Percentiles rank a stretch among this genome's conserved stretches.
Conservation (phyloP, 2,113 vertebrate species). For the Anoplopoma fimbria region DNA sequence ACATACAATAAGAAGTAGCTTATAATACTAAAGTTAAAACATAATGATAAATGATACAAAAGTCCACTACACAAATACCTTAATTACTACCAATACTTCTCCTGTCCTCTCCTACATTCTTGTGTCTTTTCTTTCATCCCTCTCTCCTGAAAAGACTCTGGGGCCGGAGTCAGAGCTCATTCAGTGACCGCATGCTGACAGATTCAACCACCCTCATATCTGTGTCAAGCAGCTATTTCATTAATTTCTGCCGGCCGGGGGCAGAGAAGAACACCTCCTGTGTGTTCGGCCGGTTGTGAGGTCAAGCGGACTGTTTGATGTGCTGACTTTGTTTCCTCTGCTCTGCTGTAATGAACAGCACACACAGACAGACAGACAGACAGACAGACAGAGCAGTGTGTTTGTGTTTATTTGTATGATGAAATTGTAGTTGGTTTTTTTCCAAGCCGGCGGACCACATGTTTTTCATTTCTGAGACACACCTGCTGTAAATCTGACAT, state of each 20-base stretch:
- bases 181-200: slow-evolving; percentile 49
- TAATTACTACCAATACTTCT: neutral
- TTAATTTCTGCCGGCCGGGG: slow-evolving; percentile 48
- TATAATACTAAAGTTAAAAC: neutral
- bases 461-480: slow-evolving; percentile 38
- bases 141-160: neutral
- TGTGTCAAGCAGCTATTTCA: slow-evolving; percentile 67
- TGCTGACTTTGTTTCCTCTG: slow-evolving; percentile 58
- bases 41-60: neutral
- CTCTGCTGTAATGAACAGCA: slow-evolving; percentile 23
- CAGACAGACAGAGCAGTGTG: neutral
- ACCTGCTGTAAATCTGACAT: slow-evolving; percentile 50
- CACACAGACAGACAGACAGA: neutral
- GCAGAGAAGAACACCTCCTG: slow-evolving; percentile 41
- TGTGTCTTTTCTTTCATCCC: slow-evolving; percentile 46
- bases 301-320: slow-evolving; percentile 57
- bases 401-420: slow-evolving; percentile 17
- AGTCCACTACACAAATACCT: neutral
- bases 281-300: slow-evolving; percentile 48
- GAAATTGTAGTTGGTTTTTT: slow-evolving; percentile 13
- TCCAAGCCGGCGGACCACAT: slow-evolving; percentile 17
- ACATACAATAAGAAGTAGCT: neutral
- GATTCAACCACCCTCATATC: slow-evolving; percentile 58
- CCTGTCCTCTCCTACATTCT: slow-evolving; percentile 11
- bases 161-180: slow-evolving; percentile 34